A percentile compares a stretch with the other conserved stretches of the same genome.
These are phyloP conservation scores for Catostylus mosaicus DNA, from an alignment of 30 jellyfish, hydroid and myxozoan species.

Conservation along the genomic window DNA sequence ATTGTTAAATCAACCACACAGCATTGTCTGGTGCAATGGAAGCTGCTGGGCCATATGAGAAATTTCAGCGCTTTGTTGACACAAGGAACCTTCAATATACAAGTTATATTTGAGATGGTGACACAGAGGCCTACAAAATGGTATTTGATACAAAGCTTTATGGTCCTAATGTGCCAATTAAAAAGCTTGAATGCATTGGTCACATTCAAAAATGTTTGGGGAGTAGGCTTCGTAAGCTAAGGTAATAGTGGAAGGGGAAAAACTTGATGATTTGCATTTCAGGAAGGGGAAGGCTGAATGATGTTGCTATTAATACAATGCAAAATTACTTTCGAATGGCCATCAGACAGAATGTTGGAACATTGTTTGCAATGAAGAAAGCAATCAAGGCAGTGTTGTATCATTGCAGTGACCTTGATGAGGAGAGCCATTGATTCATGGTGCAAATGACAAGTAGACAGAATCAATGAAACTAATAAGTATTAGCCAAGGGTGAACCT, in stretches of 20 bases:
- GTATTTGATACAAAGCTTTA: not conserved
- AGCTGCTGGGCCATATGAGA: not conserved
- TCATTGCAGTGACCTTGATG: not conserved
- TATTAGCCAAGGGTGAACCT: not conserved
- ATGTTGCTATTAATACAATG: not conserved
- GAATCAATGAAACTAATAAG: not conserved
- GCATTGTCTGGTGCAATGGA: slow-evolving; percentile 1
- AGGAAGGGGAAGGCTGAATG: not conserved
- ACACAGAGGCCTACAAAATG: not conserved
- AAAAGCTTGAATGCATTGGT: not conserved
- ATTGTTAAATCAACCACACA: not conserved
- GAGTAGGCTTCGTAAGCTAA: not conserved
- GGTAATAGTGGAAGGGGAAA: not conserved
- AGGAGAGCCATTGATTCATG: not conserved
- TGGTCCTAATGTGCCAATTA: not conserved
- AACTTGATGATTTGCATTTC: not conserved
- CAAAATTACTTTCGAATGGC: not conserved
- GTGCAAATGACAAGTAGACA: not conserved
- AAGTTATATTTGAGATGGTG: not conserved
- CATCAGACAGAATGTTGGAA: not conserved
- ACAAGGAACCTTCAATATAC: not conserved
- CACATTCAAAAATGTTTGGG: not conserved
- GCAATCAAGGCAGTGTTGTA: too few relatives aligned
- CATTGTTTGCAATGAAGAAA: too few relatives aligned
- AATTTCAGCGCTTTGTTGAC: not conserved